Evolutionary conservation across 2,113 vertebrate genomes (phyloP).

Genomic region (Microcebus murinus): DNA sequence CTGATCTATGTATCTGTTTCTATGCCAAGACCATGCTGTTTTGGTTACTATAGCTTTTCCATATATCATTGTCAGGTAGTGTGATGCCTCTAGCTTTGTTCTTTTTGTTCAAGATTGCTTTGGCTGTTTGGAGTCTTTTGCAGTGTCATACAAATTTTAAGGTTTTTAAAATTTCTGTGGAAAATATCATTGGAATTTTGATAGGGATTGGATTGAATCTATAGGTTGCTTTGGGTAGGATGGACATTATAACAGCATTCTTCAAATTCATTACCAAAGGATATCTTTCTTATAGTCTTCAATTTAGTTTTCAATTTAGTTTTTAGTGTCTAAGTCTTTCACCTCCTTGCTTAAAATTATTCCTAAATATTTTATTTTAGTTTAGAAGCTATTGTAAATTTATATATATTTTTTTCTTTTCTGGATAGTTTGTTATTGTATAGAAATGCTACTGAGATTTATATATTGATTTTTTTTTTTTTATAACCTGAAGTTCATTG

Average conservation of each 20-base stretch:
- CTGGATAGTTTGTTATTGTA: not conserved
- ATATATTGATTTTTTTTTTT: not conserved
- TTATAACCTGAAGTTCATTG: not conserved
- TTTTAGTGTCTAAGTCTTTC: not conserved
- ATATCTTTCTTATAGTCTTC: not conserved
- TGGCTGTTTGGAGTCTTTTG: not conserved
- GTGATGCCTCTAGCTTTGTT: not conserved
- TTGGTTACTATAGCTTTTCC: not conserved
- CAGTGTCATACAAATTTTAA: not conserved
- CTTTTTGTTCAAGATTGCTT: not conserved
- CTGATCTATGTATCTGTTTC: not conserved
- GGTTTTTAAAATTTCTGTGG: not conserved
- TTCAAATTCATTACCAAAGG: not conserved
- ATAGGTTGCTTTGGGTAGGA: not conserved
- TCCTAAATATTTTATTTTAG: not conserved
- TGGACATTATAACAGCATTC: not conserved
- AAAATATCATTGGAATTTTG: not conserved
- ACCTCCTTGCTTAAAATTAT: not conserved
- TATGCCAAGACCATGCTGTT: not conserved
- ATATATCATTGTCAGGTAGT: not conserved
- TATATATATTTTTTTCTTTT: not conserved
- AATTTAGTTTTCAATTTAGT: not conserved
- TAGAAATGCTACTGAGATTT: not conserved
- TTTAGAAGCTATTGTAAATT: not conserved
- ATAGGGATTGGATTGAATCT: not conserved